Conservation (phyloP, 2,113 vertebrate genomes). For the Maylandia zebra region DNA sequence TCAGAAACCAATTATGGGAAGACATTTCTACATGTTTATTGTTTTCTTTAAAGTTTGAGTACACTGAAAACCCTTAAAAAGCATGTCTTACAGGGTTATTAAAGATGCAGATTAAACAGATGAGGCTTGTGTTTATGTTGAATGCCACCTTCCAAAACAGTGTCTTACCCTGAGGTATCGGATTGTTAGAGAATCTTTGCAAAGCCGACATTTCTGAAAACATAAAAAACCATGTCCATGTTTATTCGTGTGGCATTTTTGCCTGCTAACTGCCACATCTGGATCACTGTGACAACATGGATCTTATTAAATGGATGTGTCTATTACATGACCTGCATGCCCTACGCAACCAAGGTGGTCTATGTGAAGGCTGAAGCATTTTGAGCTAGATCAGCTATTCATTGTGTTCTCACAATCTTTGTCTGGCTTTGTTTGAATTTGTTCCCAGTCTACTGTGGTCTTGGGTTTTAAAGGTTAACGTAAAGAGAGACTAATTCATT, state of each 20-base stretch:
- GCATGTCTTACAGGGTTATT: not conserved
- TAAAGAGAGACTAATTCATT: not conserved
- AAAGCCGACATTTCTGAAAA: not conserved
- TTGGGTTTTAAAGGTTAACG: not conserved
- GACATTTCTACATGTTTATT: not conserved
- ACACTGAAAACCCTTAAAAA: not conserved
- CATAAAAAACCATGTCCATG: not conserved
- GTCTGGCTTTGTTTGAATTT: not conserved
- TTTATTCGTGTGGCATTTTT: not conserved
- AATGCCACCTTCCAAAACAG: not conserved
- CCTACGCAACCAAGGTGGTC: not conserved
- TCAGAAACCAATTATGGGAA: not conserved
- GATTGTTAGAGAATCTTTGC: not conserved
- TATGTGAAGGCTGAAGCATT: not conserved
- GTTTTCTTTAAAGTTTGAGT: not conserved
- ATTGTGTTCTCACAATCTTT: not conserved
- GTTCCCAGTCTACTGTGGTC: not conserved
- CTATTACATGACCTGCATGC: not conserved
- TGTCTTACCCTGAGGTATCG: not conserved
- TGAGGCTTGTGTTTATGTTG: not conserved
- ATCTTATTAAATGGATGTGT: not conserved
- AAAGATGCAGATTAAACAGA: not conserved
- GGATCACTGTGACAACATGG: not conserved
- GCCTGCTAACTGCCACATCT: not conserved
- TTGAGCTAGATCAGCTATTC: not conserved